These are phyloP conservation scores for Phenganax subtilis DNA, from an alignment of 92 coral and sea anemone genomes.

Conservation along the genomic window DNA sequence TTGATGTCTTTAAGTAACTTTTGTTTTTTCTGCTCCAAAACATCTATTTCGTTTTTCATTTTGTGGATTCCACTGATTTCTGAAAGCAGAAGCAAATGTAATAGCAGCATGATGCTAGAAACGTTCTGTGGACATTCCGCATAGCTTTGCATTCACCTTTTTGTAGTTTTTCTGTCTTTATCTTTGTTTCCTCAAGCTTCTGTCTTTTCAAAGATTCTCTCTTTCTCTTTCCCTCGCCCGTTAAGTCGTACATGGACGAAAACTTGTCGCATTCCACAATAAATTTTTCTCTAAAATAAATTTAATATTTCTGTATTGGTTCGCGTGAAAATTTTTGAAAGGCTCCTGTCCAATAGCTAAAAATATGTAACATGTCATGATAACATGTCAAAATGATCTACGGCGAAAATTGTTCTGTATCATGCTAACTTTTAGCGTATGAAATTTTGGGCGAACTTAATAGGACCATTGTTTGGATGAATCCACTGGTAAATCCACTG, in stretches of 20 bases:
- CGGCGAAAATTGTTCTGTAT: neutral
- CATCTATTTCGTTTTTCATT: conserved; percentile 5
- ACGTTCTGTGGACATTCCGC: neutral
- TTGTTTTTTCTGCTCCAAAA: conserved; percentile 24
- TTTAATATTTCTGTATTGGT: neutral
- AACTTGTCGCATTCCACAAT: conserved; percentile 45
- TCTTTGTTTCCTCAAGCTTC: conserved; percentile 29
- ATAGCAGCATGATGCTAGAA: neutral
- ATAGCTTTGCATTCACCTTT: conserved; percentile 3
- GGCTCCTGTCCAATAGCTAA: too few species aligned
- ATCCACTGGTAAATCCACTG: too few species aligned
- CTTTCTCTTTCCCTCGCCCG: conserved; percentile 55
- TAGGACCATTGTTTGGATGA: too few species aligned
- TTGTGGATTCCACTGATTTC: conserved; percentile 15
- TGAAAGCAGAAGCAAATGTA: neutral
- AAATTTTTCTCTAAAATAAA: conserved; percentile 46
- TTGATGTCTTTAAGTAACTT: conserved; percentile 1
- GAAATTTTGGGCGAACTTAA: too few species aligned
- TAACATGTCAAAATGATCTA: neutral
- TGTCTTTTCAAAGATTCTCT: conserved; percentile 34
- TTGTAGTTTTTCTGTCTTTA: conserved; percentile 15
- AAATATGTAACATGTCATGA: too few species aligned
- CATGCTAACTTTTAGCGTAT: too few species aligned
- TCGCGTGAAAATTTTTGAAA: too few species aligned
- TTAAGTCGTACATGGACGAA: conserved; percentile 54